Evolutionary conservation across 2,113 vertebrate genomes (phyloP).

Genomic region (Muntiacus reevesi): DNA sequence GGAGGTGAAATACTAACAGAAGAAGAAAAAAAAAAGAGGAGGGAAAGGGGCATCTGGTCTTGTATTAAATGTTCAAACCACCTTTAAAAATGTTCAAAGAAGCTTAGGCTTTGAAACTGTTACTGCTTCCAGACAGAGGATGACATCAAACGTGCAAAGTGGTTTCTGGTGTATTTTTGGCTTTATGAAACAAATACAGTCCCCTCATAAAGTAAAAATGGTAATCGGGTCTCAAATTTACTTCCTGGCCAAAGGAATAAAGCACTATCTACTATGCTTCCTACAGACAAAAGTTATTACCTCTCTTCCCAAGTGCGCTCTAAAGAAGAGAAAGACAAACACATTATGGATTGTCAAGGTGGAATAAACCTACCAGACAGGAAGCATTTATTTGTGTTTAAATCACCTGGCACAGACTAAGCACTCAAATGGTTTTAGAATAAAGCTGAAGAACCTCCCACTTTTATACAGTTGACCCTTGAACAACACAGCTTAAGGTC

Average conservation of each 20-base stretch:
- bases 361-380: neutral
- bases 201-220: neutral
- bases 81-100: conserved; percentile 19
- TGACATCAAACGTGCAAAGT: conserved; percentile 15
- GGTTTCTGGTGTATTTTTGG: neutral
- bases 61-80: conserved; percentile 15
- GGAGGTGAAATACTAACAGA: neutral
- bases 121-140: neutral
- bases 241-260: neutral
- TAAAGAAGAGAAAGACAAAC: neutral
- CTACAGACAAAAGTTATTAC: neutral
- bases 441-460: neutral
- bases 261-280: neutral
- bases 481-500: neutral
- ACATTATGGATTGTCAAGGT: neutral
- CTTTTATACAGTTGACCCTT: neutral
- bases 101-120: conserved; percentile 27
- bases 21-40: neutral
- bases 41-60: neutral
- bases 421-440: neutral
- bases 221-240: neutral
- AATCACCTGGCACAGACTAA: neutral
- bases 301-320: neutral
- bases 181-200: conserved; percentile 21
- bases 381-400: neutral